Conservation (phyloP, 2,888 invertebrate genomes). For the Drosophila pseudotalamancana region DNA sequence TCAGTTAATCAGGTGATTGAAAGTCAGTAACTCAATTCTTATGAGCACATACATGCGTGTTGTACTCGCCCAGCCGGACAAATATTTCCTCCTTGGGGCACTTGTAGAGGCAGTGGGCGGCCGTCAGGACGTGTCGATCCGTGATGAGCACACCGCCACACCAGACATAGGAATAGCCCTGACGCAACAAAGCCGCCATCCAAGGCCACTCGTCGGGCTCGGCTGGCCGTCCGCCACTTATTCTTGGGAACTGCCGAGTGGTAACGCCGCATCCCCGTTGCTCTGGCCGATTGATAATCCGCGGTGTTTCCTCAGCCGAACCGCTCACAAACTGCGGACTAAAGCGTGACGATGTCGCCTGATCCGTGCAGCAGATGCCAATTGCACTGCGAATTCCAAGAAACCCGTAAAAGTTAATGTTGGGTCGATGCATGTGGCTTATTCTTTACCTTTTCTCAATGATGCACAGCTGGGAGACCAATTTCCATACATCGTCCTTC, state of each 20-base stretch:
- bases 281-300: constrained; percentile 77
- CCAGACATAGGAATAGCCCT: constrained; percentile 86
- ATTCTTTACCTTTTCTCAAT: constrained; percentile 85
- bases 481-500: constrained; percentile 86
- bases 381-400: constrained; percentile 84
- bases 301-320: constrained; percentile 45
- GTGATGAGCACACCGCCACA: constrained; percentile 94
- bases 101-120: constrained; percentile 85
- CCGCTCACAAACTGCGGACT: constrained; percentile 73
- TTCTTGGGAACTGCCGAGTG: constrained; percentile 85
- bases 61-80: constrained; percentile 93
- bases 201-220: constrained; percentile 91
- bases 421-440: not conserved
- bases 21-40: not conserved
- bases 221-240: constrained; percentile 88
- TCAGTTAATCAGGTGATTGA: no score
- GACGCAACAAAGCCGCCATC: constrained; percentile 91
- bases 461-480: constrained; percentile 89
- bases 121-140: constrained; percentile 87
- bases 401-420: not conserved
- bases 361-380: constrained; percentile 91
- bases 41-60: constrained; percentile 85
- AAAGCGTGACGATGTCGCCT: constrained; percentile 65
- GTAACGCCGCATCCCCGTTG: constrained; percentile 83
- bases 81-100: constrained; percentile 87